A percentile compares a stretch with the other conserved stretches of the same genome.
Evolutionary conservation across 2,113 vertebrate genomes (phyloP).

Genomic region (Dicaeum eximium): DNA sequence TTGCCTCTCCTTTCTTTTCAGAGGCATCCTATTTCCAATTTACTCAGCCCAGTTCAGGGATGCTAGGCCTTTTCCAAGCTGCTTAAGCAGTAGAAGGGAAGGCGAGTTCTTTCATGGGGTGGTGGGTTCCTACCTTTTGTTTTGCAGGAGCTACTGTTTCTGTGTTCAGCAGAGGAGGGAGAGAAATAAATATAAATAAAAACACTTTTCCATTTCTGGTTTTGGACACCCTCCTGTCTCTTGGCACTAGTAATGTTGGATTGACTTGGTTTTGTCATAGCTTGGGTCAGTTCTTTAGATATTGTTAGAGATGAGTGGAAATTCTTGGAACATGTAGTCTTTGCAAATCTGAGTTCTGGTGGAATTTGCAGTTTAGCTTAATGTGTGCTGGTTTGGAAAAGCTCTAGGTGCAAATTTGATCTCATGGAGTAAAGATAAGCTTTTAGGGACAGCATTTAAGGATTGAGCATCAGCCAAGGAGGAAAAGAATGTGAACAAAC

Average conservation of each 20-base stretch:
- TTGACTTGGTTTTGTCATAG: not conserved
- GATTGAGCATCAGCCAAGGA: not conserved
- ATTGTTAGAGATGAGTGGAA: not conserved
- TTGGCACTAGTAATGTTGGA: not conserved
- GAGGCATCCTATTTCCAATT: not conserved
- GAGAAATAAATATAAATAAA: not conserved
- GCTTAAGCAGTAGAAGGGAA: not conserved
- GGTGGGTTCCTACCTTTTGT: not conserved
- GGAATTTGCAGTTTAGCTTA: not conserved
- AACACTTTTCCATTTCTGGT: not conserved
- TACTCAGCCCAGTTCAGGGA: not conserved
- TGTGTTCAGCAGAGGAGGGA: not conserved
- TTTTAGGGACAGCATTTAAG: not conserved
- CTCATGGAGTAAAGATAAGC: not conserved
- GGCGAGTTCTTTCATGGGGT: not conserved
- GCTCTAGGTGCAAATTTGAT: not conserved
- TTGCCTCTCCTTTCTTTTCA: not conserved
- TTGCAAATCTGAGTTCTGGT: not conserved
- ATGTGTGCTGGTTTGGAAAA: not conserved
- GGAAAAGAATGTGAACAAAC: not conserved
- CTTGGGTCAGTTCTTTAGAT: not conserved
- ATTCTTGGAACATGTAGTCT: rapidly evolving
- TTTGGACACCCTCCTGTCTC: not conserved
- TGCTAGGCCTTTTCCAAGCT: not conserved
- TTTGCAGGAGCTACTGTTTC: not conserved